Evolutionary conservation across 2,888 invertebrate genomes (phyloP), one percentile per base, ranked within the genome.

Genomic region (Seira musarum): DNA sequence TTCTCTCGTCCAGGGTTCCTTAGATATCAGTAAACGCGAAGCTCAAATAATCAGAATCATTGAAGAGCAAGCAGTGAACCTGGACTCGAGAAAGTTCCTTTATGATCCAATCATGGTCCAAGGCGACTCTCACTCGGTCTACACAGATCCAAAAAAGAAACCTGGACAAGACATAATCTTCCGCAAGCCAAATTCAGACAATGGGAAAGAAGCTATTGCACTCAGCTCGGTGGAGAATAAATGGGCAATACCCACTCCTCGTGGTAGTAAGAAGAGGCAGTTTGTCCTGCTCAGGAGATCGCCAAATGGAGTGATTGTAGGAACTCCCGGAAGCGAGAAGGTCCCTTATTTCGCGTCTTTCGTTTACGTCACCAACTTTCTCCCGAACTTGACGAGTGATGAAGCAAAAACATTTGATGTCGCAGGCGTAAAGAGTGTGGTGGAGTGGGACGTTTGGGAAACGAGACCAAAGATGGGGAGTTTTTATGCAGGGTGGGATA

Each of bases 401-500:
- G n/a, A n/a, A n/a, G n/a, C n/a, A n/a, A n/a, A n/a, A n/a, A n/a
- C n/a, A n/a, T n/a, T n/a, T n/a, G n/a, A n/a, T n/a, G n/a, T n/a
- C n/a, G n/a, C 2, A 15, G 71, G 71, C 1, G 46, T 46, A 1
- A 13, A 35, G 13, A 30, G 35, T 3, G 71, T 71, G 15, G 63
- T 61, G 15, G 71, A 71, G 21, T 71, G 60, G 60, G 71, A 71
- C 40, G 63, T 71, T 63, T 71, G 71, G 71, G 71, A 71, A 24
- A 13, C 13, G 1, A 17, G 71, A n/a, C 6, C 61, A 3, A 1
- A 22, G n/a, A 10, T 21, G 6, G n/a, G n/a, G n/a, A n/a, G n/a
- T n/a, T 71, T 71, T 15, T 63, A 40, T n/a, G 71, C 61, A 8
- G 71, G 71, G n/a, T 71, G 71, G 71, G 22, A 60, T 3, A 61